A percentile compares a stretch with the other conserved stretches of the same genome.
Evolutionary conservation across 2,113 vertebrate genomes (phyloP).

Genomic region (Chrysemys picta): DNA sequence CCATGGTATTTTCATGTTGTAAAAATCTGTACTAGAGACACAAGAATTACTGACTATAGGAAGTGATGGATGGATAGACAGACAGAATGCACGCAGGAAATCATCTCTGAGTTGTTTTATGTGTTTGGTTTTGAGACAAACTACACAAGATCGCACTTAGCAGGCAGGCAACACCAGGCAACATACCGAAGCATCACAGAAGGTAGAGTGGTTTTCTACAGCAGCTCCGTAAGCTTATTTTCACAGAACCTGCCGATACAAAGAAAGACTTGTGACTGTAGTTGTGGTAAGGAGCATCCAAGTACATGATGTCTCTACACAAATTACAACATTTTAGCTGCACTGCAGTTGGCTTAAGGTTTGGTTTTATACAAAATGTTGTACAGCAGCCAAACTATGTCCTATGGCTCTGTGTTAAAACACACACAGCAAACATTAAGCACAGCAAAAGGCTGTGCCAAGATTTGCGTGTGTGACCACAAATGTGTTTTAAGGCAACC

Average conservation of each 20-base stretch:
- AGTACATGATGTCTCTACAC: constrained; percentile 67
- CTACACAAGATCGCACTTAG: neutral
- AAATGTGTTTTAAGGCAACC: constrained; percentile 48
- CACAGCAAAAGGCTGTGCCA: constrained; percentile 60
- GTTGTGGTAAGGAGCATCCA: constrained; percentile 53
- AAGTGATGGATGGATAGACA: neutral
- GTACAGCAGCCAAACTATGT: constrained; percentile 52
- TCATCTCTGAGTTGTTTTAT: neutral
- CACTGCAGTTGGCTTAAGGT: constrained; percentile 59
- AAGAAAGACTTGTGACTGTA: constrained; percentile 68
- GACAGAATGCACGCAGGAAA: neutral
- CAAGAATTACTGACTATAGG: neutral
- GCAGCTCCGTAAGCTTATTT: constrained; percentile 48
- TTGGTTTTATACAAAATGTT: constrained; percentile 56
- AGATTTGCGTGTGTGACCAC: constrained; percentile 49
- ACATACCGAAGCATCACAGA: constrained; percentile 13
- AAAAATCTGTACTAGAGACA: neutral
- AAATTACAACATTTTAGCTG: constrained; percentile 67
- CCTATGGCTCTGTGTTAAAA: constrained; percentile 59
- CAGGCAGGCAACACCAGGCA: constrained; percentile 34
- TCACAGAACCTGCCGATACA: constrained; percentile 56
- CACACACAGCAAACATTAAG: constrained; percentile 60
- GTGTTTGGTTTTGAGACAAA: neutral
- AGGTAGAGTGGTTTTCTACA: constrained; percentile 39
- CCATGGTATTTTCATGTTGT: accelerated